Percentiles rank a stretch among this genome's conserved stretches.
Conservation (phyloP, 2,888 invertebrate genomes). For the Xestoiulus laeticollis region DNA sequence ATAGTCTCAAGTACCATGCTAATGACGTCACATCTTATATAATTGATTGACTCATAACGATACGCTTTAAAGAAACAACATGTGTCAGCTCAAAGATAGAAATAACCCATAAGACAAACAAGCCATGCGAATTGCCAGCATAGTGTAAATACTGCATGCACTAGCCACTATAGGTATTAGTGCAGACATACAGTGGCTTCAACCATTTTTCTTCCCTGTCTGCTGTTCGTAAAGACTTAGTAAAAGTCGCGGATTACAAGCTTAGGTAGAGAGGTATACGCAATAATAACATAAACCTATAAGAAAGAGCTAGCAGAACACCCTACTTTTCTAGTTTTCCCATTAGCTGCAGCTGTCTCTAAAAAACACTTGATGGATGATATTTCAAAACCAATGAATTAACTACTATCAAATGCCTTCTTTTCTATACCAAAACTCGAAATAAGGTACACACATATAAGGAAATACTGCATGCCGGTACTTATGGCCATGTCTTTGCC, state of each 20-base stretch:
- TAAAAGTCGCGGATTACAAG: constrained; percentile 23
- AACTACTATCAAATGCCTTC: constrained; percentile 15
- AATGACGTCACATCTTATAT: too few relatives aligned
- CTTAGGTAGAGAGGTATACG: not conserved
- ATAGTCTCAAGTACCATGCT: too few relatives aligned
- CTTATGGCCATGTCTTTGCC: not conserved
- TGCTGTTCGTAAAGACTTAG: constrained; percentile 31
- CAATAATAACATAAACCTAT: constrained; percentile 41
- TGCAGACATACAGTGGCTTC: not conserved
- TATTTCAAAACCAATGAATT: constrained; percentile 38
- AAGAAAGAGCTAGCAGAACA: constrained; percentile 12
- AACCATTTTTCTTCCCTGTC: constrained; percentile 32
- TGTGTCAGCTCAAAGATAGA: not conserved
- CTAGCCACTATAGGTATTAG: too few relatives aligned
- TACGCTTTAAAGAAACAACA: not conserved
- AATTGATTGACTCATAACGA: too few relatives aligned
- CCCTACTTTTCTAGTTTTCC: constrained; percentile 34
- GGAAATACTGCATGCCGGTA: constrained; percentile 25
- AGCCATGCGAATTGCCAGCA: not conserved
- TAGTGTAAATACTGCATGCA: not conserved
- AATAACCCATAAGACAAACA: not conserved
- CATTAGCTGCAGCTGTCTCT: constrained; percentile 38
- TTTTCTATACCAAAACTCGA: not conserved
- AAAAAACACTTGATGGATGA: constrained; percentile 43
- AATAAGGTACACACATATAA: not conserved